Base-by-base conservation (phyloP, 1,140 invertebrate genomes). In the Antheraea pernyi region DNA sequence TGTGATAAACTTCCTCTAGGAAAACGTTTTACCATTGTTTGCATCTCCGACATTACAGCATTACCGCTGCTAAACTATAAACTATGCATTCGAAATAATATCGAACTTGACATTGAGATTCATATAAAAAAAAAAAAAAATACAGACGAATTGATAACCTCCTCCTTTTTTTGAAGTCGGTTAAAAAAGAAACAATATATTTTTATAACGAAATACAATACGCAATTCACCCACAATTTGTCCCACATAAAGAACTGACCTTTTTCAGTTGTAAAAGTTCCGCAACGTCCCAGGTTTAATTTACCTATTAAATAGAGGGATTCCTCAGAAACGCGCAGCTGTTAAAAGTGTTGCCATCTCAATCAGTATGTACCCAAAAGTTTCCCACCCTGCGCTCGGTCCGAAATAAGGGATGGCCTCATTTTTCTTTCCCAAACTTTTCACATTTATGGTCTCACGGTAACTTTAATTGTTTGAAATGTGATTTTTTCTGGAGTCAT, bases 311-410 rank as follows among this genome's bases (percentile, higher is more conserved):
- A 65, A 48, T 59, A 39, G 48, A 72, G 61, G 16, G 46, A 72
- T 68, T 64, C 65, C 39, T n/a, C 16, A 18, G 62, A 58, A 72
- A 53, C 53, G 19, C 62, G 19, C 59, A 36, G 59, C 36, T 64
- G 60, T 71, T 72, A 18, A 69, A 68, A 70, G 19, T 65, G 60
- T 69, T 37, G 62, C 67, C 63, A 59, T 69, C 73, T 71, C 68
- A 66, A 74, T 74, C 67, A 68, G 67, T 62, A 53, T 18, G 13
- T 2, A 11, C 69, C 48, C 46, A 13, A 67, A 71, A 71, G 7
- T 74, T 69, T 68, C 36, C 42, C 22, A 11, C 13, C 46, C 19
- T 9, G 65, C 46, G 16, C 16, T 11, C 19, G 16, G 65, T 22
- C 58, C 9, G 42, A 19, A 62, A 46, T 63, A 66, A 71, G 46